Evolutionary conservation across 1,140 invertebrate species (phyloP), one percentile per base, ranked within the genome.

Genomic region (Sitodiplosis mosellana): DNA sequence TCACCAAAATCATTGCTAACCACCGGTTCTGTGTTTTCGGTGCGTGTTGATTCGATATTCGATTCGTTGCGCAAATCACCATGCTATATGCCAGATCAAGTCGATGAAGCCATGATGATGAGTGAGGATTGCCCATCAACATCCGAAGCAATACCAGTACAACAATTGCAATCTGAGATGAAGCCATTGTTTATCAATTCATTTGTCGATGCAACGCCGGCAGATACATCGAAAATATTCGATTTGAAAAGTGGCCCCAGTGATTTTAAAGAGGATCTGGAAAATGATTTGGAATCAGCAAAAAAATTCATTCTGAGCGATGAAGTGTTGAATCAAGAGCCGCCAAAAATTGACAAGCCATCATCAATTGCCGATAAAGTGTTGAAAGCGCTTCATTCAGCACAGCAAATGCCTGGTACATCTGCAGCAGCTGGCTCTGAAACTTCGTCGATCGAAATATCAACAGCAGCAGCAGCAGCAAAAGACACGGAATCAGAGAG

Each of bases 351-450:
- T 36, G 62, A 64, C 38, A 61, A 60, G 20, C 54, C 59, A 18
- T 69, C 70, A 12, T 74, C 73, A 51, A 75, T 75, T 52, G 72
- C 73, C 3, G 73, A 75, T 50, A 75, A 74, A 57, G 62, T 75
- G 4, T 59, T 75, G 4, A 71, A 72, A 56, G 72, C 71, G 3
- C 59, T 64, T 2, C 55, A 69, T 65, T 54, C 74, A 64, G 57
- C 73, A 49, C 63, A 64, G 48, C 59, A 64, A 33, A 3, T 20
- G 20, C 41, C 12, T 5, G 11, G 3, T 3, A 7, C 17, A 14
- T 17, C 17, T 15, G 19, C 4, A 12, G 7, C 11, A 41, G 18
- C 7, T 14, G 43, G 7, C 12, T 2, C 10, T 2, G 27, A 22
- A 18, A 5, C n/a, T 19, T n/a, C n/a, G n/a, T 12, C 14, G 20